Conservation (phyloP, 2,113 vertebrate genomes). For the Rhineura floridana region DNA sequence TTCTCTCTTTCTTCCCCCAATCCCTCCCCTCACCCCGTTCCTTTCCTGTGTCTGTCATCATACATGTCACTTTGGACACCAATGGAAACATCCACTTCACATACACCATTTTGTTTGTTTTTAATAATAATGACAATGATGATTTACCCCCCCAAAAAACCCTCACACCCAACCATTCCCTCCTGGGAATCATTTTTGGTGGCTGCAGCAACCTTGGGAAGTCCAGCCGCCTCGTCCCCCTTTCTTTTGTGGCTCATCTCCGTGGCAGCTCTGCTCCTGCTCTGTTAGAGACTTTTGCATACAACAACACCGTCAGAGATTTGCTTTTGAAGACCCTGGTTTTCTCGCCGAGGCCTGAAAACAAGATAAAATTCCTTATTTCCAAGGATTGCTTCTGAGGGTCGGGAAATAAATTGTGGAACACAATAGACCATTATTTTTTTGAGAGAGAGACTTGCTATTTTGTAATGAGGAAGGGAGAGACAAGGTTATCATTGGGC, state of each 20-base stretch:
- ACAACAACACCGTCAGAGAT: constrained; percentile 43
- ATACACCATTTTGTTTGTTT: constrained; percentile 68
- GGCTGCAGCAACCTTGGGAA: constrained; percentile 87
- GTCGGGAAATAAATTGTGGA: not conserved
- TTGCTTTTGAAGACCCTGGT: constrained; percentile 70
- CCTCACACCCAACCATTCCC: constrained; percentile 57
- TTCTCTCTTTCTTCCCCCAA: constrained; percentile 66
- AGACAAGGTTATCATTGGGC: constrained; percentile 48
- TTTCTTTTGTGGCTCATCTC: constrained; percentile 89
- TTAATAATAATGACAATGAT: not conserved
- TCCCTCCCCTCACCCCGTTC: constrained; percentile 60
- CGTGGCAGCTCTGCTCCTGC: constrained; percentile 84
- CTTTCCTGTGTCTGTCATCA: constrained; percentile 75
- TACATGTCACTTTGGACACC: constrained; percentile 85
- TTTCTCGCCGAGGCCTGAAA: constrained; percentile 52
- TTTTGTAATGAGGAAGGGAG: constrained; percentile 58
- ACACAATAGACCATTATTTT: constrained; percentile 11
- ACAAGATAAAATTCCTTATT: constrained; percentile 57
- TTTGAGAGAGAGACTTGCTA: constrained; percentile 57
- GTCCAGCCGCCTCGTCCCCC: constrained; percentile 86
- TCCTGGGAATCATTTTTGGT: constrained; percentile 77
- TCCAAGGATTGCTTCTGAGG: constrained; percentile 54
- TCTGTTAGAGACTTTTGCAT: constrained; percentile 83
- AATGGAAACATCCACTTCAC: constrained; percentile 81
- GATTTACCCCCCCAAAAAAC: not conserved